A percentile compares a stretch with the other conserved stretches of the same genome.
Evolutionary conservation across 2,888 invertebrate genomes (phyloP).

Genomic region (Parnassius apollo): DNA sequence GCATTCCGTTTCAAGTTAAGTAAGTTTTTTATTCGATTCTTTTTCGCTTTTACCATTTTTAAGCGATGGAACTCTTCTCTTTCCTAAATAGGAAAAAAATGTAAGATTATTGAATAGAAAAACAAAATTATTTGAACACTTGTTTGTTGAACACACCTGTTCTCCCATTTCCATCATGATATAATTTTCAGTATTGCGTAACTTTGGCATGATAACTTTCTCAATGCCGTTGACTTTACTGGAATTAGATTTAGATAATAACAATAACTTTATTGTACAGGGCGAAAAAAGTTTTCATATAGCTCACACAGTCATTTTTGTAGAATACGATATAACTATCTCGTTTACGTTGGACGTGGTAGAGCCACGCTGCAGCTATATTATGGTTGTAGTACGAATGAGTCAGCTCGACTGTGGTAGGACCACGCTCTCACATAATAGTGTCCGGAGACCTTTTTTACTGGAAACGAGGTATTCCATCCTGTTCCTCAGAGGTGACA

Average conservation of each 20-base stretch:
- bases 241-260: constrained; percentile 34
- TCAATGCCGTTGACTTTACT: constrained; percentile 76
- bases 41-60: constrained; percentile 76
- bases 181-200: constrained; percentile 67
- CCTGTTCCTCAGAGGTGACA: too few relatives aligned
- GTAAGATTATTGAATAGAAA: neutral
- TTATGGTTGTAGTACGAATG: too few relatives aligned
- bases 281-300: too few relatives aligned
- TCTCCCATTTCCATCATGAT: constrained; percentile 74
- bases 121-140: neutral
- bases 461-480: too few relatives aligned
- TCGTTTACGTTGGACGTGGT: too few relatives aligned
- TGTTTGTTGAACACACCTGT: constrained; percentile 45
- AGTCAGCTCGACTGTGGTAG: too few relatives aligned
- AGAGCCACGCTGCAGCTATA: too few relatives aligned
- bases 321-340: too few relatives aligned
- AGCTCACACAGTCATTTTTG: too few relatives aligned
- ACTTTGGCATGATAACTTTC: constrained; percentile 72
- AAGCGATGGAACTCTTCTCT: constrained; percentile 74
- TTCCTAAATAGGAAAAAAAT: constrained; percentile 47
- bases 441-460: too few relatives aligned
- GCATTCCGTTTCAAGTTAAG: constrained; percentile 35
- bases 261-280: too few relatives aligned
- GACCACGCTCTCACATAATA: too few relatives aligned
- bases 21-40: constrained; percentile 49